Base-by-base conservation (phyloP, 2,888 invertebrate species). In the Pyrocoelia pectoralis region DNA sequence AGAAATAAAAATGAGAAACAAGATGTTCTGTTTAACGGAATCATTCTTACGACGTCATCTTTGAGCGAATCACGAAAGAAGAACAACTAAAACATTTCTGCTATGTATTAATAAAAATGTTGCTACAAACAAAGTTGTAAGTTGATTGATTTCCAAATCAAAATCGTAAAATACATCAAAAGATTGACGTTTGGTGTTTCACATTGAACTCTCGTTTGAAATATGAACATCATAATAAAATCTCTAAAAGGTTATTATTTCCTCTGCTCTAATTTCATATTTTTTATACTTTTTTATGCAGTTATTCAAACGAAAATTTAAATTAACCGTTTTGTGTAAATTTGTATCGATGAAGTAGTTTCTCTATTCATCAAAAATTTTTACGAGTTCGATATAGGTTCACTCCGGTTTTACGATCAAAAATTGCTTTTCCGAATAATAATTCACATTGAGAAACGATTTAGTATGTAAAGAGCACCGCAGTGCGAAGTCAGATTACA, bases 381-480 rank as follows among this genome's bases (percentile, higher is more conserved):
- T 56, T 46, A 56, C 52, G 56, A 61, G 28, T 52, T 56, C 53
- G 14, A 40, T 24, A 61, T 52, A 53, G 61, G 56, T 56, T 61
- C 61, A 56, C 56, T 61, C 52, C 56, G 52, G 46, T 61, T 61
- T 61, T 61, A 61, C 56, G 56, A 61, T 56, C 61, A 61, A 61
- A 61, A 61, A 61, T 61, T 61, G 61, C 61, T 61, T 61, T 61
- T 46, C 43, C 28, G 61, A 56, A 61, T 61, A 61, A 56, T 61
- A 61, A 61, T 61, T 61, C 61, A 56, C 52, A 56, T 61, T 40
- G 61, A 56, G 61, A 56, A 56, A 61, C 61, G 56, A 3, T 41
- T 61, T 61, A 55, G 61, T 61, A 61, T 61, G 61, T 61, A 61
- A 52, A 56, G 38, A 61, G 56, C 56, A 56, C 56, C 56, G 56